phyloP scores from a whole-genome alignment of 2,888 invertebrate species.

The Ecliptopera silaceata region DNA sequence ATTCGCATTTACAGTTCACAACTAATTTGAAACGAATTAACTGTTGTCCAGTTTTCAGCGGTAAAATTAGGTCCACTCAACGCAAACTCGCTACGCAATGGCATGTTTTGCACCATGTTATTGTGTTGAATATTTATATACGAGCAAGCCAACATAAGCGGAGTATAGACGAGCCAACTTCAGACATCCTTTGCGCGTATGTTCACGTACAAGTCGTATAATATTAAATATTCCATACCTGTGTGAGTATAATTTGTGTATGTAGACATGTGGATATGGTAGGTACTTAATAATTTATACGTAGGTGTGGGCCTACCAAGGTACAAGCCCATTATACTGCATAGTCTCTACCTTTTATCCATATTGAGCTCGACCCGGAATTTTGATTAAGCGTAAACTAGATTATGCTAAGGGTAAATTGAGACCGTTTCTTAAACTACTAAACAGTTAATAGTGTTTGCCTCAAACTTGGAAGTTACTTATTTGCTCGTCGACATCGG shows the following conservation, averaged over 20 bases:
- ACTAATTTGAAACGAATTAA: slow-evolving; percentile 32
- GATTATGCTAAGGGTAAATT: slow-evolving; percentile 70
- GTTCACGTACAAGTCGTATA: slow-evolving; percentile 28
- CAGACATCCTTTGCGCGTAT: slow-evolving; percentile 16
- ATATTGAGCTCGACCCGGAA: slow-evolving; percentile 69
- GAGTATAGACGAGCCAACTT: slow-evolving; percentile 7
- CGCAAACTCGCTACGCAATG: slow-evolving; percentile 24
- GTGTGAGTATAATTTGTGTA: slow-evolving; percentile 30
- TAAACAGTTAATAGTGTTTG: slow-evolving; percentile 75
- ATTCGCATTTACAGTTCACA: slow-evolving; percentile 28
- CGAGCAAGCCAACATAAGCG: background rate
- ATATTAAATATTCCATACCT: slow-evolving; percentile 27
- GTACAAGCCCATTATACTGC: slow-evolving; percentile 50
- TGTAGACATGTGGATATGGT: slow-evolving; percentile 32
- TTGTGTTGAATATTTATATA: slow-evolving; percentile 15
- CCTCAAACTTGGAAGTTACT: slow-evolving; percentile 68
- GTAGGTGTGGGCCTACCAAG: slow-evolving; percentile 42
- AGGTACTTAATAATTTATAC: slow-evolving; percentile 56
- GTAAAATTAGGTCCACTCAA: slow-evolving; percentile 29
- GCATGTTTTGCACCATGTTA: slow-evolving; percentile 21
- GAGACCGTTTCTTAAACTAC: slow-evolving; percentile 75
- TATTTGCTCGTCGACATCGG: slow-evolving; percentile 66
- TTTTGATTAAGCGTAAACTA: slow-evolving; percentile 77
- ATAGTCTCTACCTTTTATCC: slow-evolving; percentile 49
- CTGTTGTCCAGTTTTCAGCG: slow-evolving; percentile 25